phyloP scores from a whole-genome alignment of 2,113 vertebrate species.

The Heterotis niloticus region DNA sequence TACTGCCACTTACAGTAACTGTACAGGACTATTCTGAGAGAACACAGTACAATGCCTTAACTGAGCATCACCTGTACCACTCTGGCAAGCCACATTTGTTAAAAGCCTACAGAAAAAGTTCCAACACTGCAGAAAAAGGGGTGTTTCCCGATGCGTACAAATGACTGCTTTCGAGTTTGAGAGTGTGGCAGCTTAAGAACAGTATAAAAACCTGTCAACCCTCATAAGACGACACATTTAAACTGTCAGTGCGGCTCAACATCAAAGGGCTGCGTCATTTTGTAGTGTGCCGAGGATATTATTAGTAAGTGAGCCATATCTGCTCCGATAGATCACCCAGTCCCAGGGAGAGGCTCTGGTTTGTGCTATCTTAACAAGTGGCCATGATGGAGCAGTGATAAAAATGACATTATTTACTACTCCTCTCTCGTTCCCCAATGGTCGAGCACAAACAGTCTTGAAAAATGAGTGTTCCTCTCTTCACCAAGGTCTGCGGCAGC shows the following conservation, averaged over 20 bases:
- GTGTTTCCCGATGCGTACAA: not conserved
- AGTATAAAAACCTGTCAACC: not conserved
- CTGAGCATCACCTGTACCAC: too few species aligned
- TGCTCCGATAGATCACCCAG: not conserved
- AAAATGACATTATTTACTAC: constrained; percentile 8
- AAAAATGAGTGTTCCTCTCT: not conserved
- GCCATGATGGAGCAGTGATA: constrained; percentile 6
- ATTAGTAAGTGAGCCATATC: not conserved
- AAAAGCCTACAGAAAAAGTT: too few species aligned
- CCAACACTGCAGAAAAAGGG: not conserved
- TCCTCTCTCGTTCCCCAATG: not conserved
- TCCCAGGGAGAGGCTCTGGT: not conserved
- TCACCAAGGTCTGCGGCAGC: not conserved
- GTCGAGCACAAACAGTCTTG: not conserved
- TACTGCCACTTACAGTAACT: too few species aligned
- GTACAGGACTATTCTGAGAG: too few species aligned
- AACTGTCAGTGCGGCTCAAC: constrained; percentile 9
- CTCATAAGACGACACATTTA: constrained; percentile 6
- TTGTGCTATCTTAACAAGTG: constrained; percentile 20
- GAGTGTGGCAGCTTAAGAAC: not conserved
- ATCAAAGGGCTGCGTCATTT: constrained; percentile 18
- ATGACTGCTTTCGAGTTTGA: not conserved
- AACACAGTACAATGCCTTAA: too few species aligned
- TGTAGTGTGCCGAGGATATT: not conserved
- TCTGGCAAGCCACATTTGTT: too few species aligned